phyloP scores from a whole-genome alignment of 1,140 invertebrate species.

The Listronotus bonariensis region DNA sequence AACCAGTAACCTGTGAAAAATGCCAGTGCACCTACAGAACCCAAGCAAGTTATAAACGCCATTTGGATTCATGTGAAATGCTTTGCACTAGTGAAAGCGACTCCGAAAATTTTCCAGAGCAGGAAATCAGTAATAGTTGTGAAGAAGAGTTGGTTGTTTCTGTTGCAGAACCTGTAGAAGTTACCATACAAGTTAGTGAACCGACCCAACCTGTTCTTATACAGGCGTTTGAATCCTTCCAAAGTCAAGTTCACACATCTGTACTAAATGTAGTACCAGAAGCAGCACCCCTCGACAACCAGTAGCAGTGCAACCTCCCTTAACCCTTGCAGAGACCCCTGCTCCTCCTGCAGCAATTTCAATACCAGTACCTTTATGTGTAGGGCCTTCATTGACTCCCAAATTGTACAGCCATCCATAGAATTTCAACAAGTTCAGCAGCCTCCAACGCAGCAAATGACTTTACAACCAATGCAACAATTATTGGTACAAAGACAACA shows the following conservation, averaged over 20 bases:
- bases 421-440: slow-evolving; percentile 31
- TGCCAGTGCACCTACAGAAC: slow-evolving; percentile 91
- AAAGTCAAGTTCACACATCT: slow-evolving; percentile 53
- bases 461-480: slow-evolving; percentile 31
- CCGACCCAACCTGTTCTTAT: slow-evolving; percentile 45
- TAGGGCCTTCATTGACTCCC: slow-evolving; percentile 18
- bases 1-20: slow-evolving; percentile 81
- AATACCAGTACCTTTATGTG: slow-evolving; percentile 32
- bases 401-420: slow-evolving; percentile 31
- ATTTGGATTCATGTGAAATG: slow-evolving; percentile 77
- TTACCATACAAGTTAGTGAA: slow-evolving; percentile 21
- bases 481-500: slow-evolving; percentile 25
- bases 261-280: slow-evolving; percentile 44
- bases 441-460: slow-evolving; percentile 21
- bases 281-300: slow-evolving; percentile 5
- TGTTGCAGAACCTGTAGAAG: slow-evolving; percentile 25
- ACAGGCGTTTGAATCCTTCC: slow-evolving; percentile 52
- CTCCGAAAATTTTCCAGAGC: slow-evolving; percentile 56
- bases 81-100: slow-evolving; percentile 80
- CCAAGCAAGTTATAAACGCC: slow-evolving; percentile 81
- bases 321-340: slow-evolving; percentile 16
- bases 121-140: slow-evolving; percentile 43
- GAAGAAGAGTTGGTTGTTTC: slow-evolving; percentile 24
- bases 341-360: slow-evolving; percentile 24
- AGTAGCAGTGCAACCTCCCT: slow-evolving; percentile 1